Evolutionary conservation across 2,113 vertebrate genomes (phyloP).

Genomic region (Daboia siamensis): DNA sequence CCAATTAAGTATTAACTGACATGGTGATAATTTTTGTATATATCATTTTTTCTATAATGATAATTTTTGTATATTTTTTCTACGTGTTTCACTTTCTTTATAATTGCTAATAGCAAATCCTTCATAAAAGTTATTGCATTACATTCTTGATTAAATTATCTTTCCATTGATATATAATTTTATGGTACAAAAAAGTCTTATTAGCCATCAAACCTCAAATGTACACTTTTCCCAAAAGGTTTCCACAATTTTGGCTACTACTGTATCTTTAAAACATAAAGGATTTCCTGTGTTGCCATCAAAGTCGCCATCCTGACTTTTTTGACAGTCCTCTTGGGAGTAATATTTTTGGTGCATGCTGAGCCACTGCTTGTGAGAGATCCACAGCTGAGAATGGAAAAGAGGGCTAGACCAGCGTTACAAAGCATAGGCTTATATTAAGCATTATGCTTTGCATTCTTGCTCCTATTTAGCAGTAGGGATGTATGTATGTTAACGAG

Average conservation of each 20-base stretch:
- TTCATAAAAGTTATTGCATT: too few species aligned
- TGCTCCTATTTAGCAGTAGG: not conserved
- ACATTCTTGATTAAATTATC: too few species aligned
- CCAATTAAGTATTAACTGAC: too few species aligned
- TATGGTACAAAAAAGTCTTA: too few species aligned
- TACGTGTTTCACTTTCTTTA: too few species aligned
- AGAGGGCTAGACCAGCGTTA: not conserved
- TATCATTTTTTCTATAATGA: too few species aligned
- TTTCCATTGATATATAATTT: too few species aligned
- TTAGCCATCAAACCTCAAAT: too few species aligned
- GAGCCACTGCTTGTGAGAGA: not conserved
- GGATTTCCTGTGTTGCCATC: not conserved
- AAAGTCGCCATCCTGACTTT: not conserved
- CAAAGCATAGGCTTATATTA: not conserved
- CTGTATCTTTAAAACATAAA: not conserved
- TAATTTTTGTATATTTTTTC: too few species aligned
- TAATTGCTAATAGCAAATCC: too few species aligned
- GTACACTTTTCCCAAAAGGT: too few species aligned
- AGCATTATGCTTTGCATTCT: not conserved
- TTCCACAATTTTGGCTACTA: not conserved
- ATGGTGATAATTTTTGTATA: too few species aligned
- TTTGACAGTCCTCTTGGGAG: not conserved
- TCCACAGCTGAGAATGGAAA: not conserved
- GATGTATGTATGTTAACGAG: not conserved
- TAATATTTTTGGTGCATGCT: not conserved